phyloP scores from a whole-genome alignment of 2,113 vertebrate species.

The Hydrolagus affinis region DNA sequence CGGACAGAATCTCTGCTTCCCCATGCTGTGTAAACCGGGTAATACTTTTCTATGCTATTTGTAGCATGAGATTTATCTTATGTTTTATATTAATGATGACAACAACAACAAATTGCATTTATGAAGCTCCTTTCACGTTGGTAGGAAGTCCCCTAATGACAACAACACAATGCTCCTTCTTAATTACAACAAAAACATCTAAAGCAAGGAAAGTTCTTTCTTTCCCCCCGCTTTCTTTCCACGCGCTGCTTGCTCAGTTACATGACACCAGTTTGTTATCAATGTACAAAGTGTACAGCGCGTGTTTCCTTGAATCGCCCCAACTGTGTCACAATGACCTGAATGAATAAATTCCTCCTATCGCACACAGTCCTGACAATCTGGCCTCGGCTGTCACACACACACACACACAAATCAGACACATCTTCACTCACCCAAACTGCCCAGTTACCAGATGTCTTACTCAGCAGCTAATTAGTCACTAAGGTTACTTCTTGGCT shows the following conservation, averaged over 20 bases:
- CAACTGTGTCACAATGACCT: conserved; percentile 66
- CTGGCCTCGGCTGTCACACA: conserved; percentile 56
- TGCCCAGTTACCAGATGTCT: conserved; percentile 52
- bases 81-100: no score
- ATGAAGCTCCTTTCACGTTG: no score
- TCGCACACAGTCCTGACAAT: conserved; percentile 52
- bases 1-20: no score
- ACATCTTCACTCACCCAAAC: conserved; percentile 20
- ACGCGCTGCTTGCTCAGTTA: conserved; percentile 40
- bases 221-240: not conserved
- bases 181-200: conserved; percentile 12
- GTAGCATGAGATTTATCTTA: no score
- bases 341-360: conserved; percentile 57
- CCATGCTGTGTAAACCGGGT: no score
- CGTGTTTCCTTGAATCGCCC: conserved; percentile 58
- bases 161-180: not conserved
- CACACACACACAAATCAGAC: conserved; percentile 36
- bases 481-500: conserved; percentile 56
- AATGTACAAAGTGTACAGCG: conserved; percentile 47
- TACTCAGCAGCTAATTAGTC: conserved; percentile 68
- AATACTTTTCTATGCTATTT: no score
- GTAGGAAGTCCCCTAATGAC: not conserved
- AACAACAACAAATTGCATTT: no score
- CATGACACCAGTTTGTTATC: conserved; percentile 60
- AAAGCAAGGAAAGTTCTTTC: conserved; percentile 13